Evolutionary conservation across 2,888 invertebrate species (phyloP), one percentile per base, ranked within the genome.

Genomic region (Criorhina ranunculi): DNA sequence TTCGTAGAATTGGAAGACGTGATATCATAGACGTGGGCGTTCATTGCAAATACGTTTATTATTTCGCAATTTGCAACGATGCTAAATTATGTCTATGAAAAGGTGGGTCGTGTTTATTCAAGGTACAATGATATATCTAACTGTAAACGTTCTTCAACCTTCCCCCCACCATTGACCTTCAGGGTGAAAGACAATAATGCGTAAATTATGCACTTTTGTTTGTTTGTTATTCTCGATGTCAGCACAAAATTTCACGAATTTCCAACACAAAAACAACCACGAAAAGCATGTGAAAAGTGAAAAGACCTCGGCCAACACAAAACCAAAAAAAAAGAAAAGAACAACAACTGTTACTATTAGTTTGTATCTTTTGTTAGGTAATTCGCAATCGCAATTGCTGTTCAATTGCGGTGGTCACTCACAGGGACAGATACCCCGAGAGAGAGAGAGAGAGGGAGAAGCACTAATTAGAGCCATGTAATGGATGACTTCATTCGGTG

Each of bases 401-500:
- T 17, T 7, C 31, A 11, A 24, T 24, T 29, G 12, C 31, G 29
- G 12, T 51, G 12, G 53, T 31, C 53, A 53, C 12, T 6, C 12
- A 29, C 1, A 12, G 7, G 7, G 2, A 7, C 12, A 29, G 5
- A 51, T 6, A 51, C 7, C n/a, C n/a, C n/a, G n/a, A 12, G 7
- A 53, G 0, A 4, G 1, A 9, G 9, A 19, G 24, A 24, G 12
- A 5, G 40, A n/a, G 31, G 4, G 5, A 53, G 15, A 12, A 31
- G 12, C 8, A 51, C 24, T 31, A 53, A 29, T 51, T 51, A 4
- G 31, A 8, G 12, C 29, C 49, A 11, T 53, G 53, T 53, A 31
- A 53, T 53, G 31, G 53, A 24, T 53, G 53, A 53, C 31, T 53
- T 53, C 53, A 53, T 53, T 31, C 12, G 15, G 8, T 31, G 12